Base-by-base conservation (phyloP, 2,888 invertebrate genomes). In the Oligia strigilis region DNA sequence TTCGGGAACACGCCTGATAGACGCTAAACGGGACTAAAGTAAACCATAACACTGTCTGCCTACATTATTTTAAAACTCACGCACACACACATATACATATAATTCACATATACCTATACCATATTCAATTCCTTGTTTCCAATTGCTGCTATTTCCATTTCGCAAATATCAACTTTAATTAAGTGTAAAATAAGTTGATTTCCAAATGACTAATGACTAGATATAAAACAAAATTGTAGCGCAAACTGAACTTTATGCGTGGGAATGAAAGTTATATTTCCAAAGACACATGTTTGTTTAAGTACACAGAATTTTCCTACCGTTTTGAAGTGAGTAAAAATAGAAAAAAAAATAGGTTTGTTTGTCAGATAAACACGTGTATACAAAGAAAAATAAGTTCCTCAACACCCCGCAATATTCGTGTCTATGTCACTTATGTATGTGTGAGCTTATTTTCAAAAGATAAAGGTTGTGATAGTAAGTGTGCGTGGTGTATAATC, bases 1-100 rank as follows among this genome's bases (percentile, higher is more conserved):
- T 84, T 78, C 76, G 84, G 64, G 76, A 70, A 73, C 75, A 76
- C 66, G 75, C 46, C 52, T 40, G 60, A 60, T 40, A 65, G 64
- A 19, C 52, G 74, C n/a, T 64, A 58, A 81, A 81, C 23, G 66
- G 70, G n/a, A 58, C 40, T n/a, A 23, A 52, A 55, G 55, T 5
- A 70, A 58, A 8, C 23, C 23, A 4, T 4, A 23, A 58, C 23
- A 11, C 19, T 8, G 58, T 58, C 67, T 62, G 0, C 2, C 2
- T n/a, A 70, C 29, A 40, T 58, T 55, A 0, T 13, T 49, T 58
- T 0, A 43, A 19, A 58, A 14, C 11, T 5, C 65, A 66, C 72
- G 8, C 83, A 80, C 73, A 76, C 75, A n/a, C 19, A 17, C 29
- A 1, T 29, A 29, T 1, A 29, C 29, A 29, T 8, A n/a, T 3